These are phyloP conservation scores for Neodiprion virginianus DNA, from an alignment of 1,140 invertebrate species.

Conservation along the genomic window DNA sequence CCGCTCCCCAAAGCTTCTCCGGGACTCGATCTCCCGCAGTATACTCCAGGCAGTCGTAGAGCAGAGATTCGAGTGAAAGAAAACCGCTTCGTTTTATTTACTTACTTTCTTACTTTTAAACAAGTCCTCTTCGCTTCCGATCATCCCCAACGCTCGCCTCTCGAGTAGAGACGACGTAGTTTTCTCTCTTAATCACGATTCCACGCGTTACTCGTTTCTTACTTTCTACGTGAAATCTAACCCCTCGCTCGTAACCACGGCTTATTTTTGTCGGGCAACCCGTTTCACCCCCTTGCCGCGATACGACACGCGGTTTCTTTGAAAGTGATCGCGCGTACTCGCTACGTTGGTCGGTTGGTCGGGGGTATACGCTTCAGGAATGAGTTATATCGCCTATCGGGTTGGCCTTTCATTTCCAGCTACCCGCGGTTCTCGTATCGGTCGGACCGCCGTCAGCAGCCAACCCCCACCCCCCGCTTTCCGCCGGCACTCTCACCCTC, in stretches of 20 bases:
- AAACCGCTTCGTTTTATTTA: neutral
- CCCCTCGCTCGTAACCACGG: too few relatives aligned
- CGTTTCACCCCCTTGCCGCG: neutral
- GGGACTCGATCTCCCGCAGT: neutral
- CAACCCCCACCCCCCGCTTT: constrained; percentile 27
- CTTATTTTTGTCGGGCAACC: neutral
- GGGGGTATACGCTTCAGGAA: constrained; percentile 60
- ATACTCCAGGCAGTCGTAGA: neutral
- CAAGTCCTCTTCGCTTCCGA: too few relatives aligned
- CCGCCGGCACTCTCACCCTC: constrained; percentile 10
- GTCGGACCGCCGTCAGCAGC: constrained; percentile 48
- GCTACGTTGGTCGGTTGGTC: constrained; percentile 53
- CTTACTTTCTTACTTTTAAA: too few relatives aligned
- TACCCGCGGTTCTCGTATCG: constrained; percentile 39
- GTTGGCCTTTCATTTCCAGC: constrained; percentile 62
- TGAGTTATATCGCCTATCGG: constrained; percentile 59
- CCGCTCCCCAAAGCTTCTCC: neutral
- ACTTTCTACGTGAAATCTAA: too few relatives aligned
- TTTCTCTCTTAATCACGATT: too few relatives aligned
- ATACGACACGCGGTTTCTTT: neutral
- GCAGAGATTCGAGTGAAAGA: neutral
- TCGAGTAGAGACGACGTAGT: too few relatives aligned
- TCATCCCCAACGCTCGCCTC: too few relatives aligned
- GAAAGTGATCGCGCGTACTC: constrained; percentile 11
- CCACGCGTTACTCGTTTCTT: too few relatives aligned